These are phyloP conservation scores for Tamias sibiricus DNA, from an alignment of 2,113 vertebrate species.

Conservation along the genomic window DNA sequence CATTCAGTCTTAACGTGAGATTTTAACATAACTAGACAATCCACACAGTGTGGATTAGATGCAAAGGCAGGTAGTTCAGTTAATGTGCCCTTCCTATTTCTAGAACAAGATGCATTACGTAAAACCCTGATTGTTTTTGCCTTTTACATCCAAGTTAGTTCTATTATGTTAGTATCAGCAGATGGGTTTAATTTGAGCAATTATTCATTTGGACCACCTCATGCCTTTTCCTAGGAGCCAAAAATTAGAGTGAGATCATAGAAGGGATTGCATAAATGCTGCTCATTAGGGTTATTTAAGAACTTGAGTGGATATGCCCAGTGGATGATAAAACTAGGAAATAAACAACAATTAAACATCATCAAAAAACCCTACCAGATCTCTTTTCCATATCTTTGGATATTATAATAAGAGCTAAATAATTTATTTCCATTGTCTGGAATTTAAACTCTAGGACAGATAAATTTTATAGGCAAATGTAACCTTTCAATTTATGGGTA, in stretches of 20 bases:
- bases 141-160: constrained; percentile 72
- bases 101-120: constrained; percentile 40
- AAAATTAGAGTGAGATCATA: constrained; percentile 81
- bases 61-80: constrained; percentile 10
- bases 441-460: constrained; percentile 49
- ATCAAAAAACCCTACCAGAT: background rate
- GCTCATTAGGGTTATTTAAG: constrained; percentile 69
- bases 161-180: constrained; percentile 64
- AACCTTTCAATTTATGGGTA: background rate
- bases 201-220: constrained; percentile 80
- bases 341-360: constrained; percentile 42
- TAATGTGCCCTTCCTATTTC: constrained; percentile 24
- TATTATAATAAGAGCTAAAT: constrained; percentile 16
- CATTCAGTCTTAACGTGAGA: constrained; percentile 26
- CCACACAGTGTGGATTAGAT: background rate
- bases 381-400: background rate
- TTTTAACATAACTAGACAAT: background rate
- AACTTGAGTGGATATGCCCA: constrained; percentile 12
- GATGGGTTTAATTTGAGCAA: constrained; percentile 77
- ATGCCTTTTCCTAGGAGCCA: constrained; percentile 70
- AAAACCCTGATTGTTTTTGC: constrained; percentile 62
- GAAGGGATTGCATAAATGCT: constrained; percentile 71
- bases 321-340: constrained; percentile 38
- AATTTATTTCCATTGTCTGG: constrained; percentile 20
- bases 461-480: background rate